Conservation (phyloP, 2,797 vertebrate genomes). For the Gastrophryne carolinensis region DNA sequence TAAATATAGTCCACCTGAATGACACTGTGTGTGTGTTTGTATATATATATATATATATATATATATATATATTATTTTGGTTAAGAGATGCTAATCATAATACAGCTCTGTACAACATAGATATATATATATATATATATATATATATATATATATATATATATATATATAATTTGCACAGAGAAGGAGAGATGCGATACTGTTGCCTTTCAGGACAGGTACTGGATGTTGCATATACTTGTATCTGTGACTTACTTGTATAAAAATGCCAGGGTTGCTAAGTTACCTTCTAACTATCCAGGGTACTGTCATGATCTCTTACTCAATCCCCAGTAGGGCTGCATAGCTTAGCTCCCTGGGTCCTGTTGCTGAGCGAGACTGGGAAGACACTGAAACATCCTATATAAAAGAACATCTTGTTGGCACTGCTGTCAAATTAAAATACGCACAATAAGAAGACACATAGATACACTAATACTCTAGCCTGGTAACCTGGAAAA, state of each 20-base stretch:
- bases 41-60: too few species aligned
- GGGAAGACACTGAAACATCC: slow-evolving; percentile 33
- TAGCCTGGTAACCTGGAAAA: slow-evolving; percentile 3
- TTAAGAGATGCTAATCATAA: too few species aligned
- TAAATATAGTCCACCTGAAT: too few species aligned
- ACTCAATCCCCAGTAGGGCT: slow-evolving; percentile 47
- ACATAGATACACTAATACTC: slow-evolving; percentile 29
- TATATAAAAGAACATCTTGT: slow-evolving; percentile 26
- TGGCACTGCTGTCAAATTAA: slow-evolving; percentile 21
- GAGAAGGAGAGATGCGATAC: too few species aligned
- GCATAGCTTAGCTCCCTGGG: slow-evolving; percentile 36
- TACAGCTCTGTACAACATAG: too few species aligned
- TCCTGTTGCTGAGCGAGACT: slow-evolving; percentile 42
- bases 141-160: too few species aligned
- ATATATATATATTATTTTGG: too few species aligned
- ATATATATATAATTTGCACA: too few species aligned
- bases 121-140: too few species aligned
- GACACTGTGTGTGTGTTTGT: too few species aligned
- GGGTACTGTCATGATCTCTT: slow-evolving; percentile 46
- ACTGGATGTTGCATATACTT: background rate
- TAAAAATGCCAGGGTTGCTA: slow-evolving; percentile 25
- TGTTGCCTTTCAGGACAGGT: background rate
- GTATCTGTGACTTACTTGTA: background rate
- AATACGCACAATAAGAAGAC: background rate
- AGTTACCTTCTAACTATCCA: slow-evolving; percentile 41